Evolutionary conservation across 2,797 vertebrate species (phyloP), one percentile per base, ranked within the genome.

Genomic region (Nannoperca australis): DNA sequence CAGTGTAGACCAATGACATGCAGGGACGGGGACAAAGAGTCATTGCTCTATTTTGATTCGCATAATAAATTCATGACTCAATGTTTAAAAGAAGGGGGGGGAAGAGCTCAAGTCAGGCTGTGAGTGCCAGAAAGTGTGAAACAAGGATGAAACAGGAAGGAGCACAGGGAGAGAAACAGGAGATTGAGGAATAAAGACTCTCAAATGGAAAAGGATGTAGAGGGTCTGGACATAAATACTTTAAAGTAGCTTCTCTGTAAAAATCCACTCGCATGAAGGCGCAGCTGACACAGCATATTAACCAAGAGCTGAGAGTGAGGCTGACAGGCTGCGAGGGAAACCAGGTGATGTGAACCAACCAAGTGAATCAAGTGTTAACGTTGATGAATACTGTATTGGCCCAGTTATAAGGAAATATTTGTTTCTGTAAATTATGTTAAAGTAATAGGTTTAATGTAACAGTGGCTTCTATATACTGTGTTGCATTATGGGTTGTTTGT

Each of bases 61-160:
- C 88, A 94, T 93, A 86, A 94, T 92, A 90, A 92, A 93, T 93
- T 92, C 81, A 94, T 94, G 91, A 90, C 82, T 90, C 54, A 5
- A 61, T 88, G 78, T 91, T 90, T 77, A 85, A 90, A 87, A 79
- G 67, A 45, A 8, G 17, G 18, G 75, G 78, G 79, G 64, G 77
- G 14, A 24, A 38, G 54, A 38, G 76, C 58, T 56, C 14, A 42
- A 80, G 69, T 82, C 77, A 82, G 68, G 72, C 17, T 38, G 56
- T 6, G 66, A 79, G 64, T 15, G 58, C 30, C 10, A 8, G 30
- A 68, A 63, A 61, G 63, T 64, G 65, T 72, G 76, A 84, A 73
- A 83, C 51, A 72, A 66, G 54, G 77, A 51, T 47, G 56, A 73
- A 68, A 78, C 12, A 14, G 45, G 64, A 73, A 67, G 47, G 10